Evolutionary conservation across 2,888 invertebrate genomes (phyloP).

Genomic region (Leptinotarsa tumamoca): DNA sequence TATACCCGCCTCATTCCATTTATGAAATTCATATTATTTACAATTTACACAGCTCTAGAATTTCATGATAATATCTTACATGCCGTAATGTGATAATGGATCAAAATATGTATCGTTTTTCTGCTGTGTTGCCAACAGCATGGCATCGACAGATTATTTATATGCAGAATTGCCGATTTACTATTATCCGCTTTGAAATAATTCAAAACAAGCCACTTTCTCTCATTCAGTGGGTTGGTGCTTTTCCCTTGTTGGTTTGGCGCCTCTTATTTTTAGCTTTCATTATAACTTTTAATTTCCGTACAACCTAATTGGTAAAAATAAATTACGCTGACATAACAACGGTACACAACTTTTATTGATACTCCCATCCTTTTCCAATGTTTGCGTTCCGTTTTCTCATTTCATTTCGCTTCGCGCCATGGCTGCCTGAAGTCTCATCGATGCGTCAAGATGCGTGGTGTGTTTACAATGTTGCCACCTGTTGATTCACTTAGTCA

Average conservation of each 20-base stretch:
- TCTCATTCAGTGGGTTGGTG: slow-evolving; percentile 21
- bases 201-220: slow-evolving; percentile 23
- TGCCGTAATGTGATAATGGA: not conserved
- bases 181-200: not conserved
- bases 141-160: slow-evolving; percentile 18
- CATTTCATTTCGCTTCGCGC: slow-evolving; percentile 8
- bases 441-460: slow-evolving; percentile 50
- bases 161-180: slow-evolving; percentile 9
- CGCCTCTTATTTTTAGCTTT: slow-evolving; percentile 30
- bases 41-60: too few species aligned
- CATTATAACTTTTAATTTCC: slow-evolving; percentile 25
- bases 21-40: too few species aligned
- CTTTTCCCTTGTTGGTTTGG: slow-evolving; percentile 18
- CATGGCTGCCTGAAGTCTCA: slow-evolving; percentile 16
- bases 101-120: slow-evolving; percentile 24
- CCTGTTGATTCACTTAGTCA: slow-evolving; percentile 59
- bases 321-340: slow-evolving; percentile 27
- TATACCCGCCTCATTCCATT: too few species aligned
- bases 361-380: slow-evolving; percentile 6
- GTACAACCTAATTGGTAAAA: slow-evolving; percentile 25
- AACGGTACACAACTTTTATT: slow-evolving; percentile 26
- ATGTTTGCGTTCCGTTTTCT: not conserved
- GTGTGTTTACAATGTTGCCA: slow-evolving; percentile 57
- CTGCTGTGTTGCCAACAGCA: slow-evolving; percentile 28
- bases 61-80: not conserved